A percentile compares a stretch with the other conserved stretches of the same genome.
Conservation (phyloP, 2,888 invertebrate genomes). For the Drosophila demipolita region DNA sequence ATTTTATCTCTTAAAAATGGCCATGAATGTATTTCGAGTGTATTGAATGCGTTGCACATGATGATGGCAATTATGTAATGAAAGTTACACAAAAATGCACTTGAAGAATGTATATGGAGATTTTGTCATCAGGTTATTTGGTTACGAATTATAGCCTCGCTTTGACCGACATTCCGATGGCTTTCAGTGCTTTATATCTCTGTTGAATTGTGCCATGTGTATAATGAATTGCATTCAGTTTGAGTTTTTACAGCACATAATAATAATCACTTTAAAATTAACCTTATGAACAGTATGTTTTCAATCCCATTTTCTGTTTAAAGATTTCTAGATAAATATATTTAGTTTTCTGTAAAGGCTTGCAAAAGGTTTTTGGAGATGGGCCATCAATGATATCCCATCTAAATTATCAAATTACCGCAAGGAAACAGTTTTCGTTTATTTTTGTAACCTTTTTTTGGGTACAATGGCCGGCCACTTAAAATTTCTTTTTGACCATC, state of each 20-base stretch:
- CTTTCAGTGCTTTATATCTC: conserved; percentile 19
- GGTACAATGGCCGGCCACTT: conserved; percentile 20
- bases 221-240: neutral
- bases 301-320: neutral
- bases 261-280: neutral
- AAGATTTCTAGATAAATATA: too few relatives aligned
- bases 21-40: conserved; percentile 8
- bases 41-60: conserved; percentile 3
- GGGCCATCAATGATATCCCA: neutral
- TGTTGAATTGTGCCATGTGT: conserved; percentile 44
- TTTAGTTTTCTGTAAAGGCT: too few relatives aligned
- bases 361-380: conserved; percentile 2
- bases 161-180: conserved; percentile 40
- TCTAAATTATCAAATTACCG: conserved; percentile 28
- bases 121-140: conserved; percentile 19
- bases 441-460: conserved; percentile 13
- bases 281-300: neutral
- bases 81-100: conserved; percentile 41
- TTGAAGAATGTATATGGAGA: conserved; percentile 5
- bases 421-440: conserved; percentile 31
- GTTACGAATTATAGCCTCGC: conserved; percentile 5
- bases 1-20: neutral
- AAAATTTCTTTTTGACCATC: conserved; percentile 30
- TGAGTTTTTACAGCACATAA: neutral
- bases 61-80: conserved; percentile 51